Base-by-base conservation (phyloP, 2,797 vertebrate genomes). In the Cephalopachus bancanus region DNA sequence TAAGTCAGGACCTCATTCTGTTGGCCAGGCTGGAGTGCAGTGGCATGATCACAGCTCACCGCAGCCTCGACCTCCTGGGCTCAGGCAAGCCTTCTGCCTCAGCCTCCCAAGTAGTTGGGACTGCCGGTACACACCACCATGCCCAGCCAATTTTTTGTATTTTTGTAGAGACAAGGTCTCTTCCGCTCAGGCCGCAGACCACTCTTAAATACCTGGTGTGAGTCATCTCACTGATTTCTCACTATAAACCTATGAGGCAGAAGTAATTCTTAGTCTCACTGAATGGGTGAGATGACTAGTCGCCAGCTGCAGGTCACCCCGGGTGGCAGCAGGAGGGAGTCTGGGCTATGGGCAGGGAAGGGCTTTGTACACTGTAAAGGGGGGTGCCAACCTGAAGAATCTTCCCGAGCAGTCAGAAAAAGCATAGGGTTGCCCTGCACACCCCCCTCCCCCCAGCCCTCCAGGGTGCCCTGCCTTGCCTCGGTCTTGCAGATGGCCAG, bases 401-500 rank as follows among this genome's bases (percentile, higher is more conserved):
- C 19, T 9, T 60, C 26, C 12, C 37, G 26, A 79, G 72, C 64
- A 22, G 5, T 11, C 24, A 65, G 81, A n/a, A 20, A 80, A 26
- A 55, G 59, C 24, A 1, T 1, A 75, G 15, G 55, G 19, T 14
- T 26, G 5, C 67, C 33, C 49, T 22, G 0, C 30, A 19, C 37
- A 37, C 37, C 37, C 37, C 37, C 37, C 37, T 37, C 37, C 37
- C 37, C 37, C 37, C 37, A 37, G 37, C 37, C 37, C 37, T 37
- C 37, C 37, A 37, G 37, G 37, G 37, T 37, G 37, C 3, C 44
- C 85, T 11, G 10, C 33, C 98, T 99, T 99, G 99, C 99, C 98
- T 97, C 97, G 2, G 98, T 97, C 11, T 98, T 98, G 67, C 33
- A 99, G 98, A 99, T 99, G 97, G 98, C 98, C 98, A 99, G 96